These are phyloP conservation scores for Trimorus sp. DNA, from an alignment of 2,888 invertebrate species.

Conservation along the genomic window DNA sequence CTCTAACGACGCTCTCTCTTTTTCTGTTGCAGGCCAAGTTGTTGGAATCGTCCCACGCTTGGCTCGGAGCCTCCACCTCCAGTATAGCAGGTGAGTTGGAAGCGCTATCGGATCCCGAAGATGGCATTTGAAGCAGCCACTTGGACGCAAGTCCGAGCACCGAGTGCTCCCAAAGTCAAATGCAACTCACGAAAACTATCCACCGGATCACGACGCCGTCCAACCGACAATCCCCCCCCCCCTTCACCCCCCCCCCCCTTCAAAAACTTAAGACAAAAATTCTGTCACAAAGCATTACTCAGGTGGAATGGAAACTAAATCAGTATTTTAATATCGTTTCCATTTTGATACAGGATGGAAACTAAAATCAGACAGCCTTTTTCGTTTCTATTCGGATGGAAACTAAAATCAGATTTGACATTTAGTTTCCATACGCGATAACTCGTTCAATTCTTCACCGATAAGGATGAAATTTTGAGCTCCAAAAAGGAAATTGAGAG, in stretches of 20 bases:
- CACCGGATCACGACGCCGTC: conserved; percentile 54
- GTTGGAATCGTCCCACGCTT: conserved; percentile 95
- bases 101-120: conserved; percentile 56
- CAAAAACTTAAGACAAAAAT: too few relatives aligned
- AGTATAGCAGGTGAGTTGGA: conserved; percentile 93
- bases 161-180: conserved; percentile 62
- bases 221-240: conserved; percentile 11
- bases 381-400: too few relatives aligned
- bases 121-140: conserved; percentile 58
- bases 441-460: too few relatives aligned
- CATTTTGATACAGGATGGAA: too few relatives aligned
- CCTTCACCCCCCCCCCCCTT: background rate
- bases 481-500: too few relatives aligned
- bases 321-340: too few relatives aligned
- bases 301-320: too few relatives aligned
- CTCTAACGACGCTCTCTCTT: conserved; percentile 48
- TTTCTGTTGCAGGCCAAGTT: conserved; percentile 92
- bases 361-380: too few relatives aligned
- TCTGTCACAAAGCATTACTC: too few relatives aligned
- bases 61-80: conserved; percentile 95
- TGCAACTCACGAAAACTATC: conserved; percentile 65
- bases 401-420: too few relatives aligned
- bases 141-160: conserved; percentile 47
- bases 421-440: too few relatives aligned
- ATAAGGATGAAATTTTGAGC: too few relatives aligned